Evolutionary conservation across 2,888 invertebrate genomes (phyloP).

Genomic region (Prostheceraeus crozeri): DNA sequence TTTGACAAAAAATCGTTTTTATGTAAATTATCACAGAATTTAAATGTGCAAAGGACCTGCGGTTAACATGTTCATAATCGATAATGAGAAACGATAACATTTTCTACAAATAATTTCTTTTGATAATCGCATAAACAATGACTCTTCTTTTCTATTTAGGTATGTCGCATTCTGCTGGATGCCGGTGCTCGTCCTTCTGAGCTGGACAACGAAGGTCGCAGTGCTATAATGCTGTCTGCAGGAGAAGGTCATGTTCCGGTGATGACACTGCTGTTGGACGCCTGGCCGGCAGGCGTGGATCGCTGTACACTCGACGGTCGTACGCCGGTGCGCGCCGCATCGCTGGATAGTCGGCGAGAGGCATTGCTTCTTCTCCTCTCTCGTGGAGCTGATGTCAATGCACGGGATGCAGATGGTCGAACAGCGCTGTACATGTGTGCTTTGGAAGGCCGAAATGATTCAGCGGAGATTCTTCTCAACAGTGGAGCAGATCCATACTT

Average conservation of each 20-base stretch:
- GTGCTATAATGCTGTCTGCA: slow-evolving; percentile 73
- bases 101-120: too few species aligned
- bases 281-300: slow-evolving; percentile 71
- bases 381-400: slow-evolving; percentile 33
- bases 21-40: too few species aligned
- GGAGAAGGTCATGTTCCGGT: slow-evolving; percentile 72
- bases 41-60: too few species aligned
- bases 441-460: slow-evolving; percentile 51
- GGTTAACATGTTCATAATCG: too few species aligned
- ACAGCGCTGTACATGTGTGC: slow-evolving; percentile 84
- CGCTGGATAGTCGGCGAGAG: slow-evolving; percentile 78
- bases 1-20: too few species aligned
- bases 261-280: slow-evolving; percentile 59
- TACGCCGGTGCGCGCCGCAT: slow-evolving; percentile 78
- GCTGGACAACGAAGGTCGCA: slow-evolving; percentile 82
- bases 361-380: slow-evolving; percentile 61
- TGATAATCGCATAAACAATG: too few species aligned
- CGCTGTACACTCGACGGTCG: slow-evolving; percentile 54
- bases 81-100: too few species aligned
- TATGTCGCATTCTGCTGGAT: slow-evolving; percentile 68
- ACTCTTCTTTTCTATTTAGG: too few species aligned
- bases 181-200: slow-evolving; percentile 75
- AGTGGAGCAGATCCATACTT: slow-evolving; percentile 23
- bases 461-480: slow-evolving; percentile 39
- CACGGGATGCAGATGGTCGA: slow-evolving; percentile 81